Evolutionary conservation across 1,140 invertebrate genomes (phyloP), one percentile per base, ranked within the genome.

Genomic region (Psix sp.): DNA sequence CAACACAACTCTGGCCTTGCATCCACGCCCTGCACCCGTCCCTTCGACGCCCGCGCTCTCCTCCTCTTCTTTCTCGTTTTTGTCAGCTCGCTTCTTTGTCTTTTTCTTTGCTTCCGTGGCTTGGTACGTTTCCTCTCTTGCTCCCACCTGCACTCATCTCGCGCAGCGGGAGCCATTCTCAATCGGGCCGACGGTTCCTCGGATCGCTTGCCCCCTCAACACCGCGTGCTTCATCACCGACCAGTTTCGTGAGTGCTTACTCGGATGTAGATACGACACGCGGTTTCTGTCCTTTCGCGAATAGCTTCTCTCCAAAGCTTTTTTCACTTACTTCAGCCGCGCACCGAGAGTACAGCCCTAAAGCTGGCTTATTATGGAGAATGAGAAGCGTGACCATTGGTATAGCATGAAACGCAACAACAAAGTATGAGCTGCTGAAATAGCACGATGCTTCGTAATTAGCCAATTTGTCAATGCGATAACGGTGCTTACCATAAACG

Each of bases 131-230:
- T 10, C 18, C 24, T n/a, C n/a, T 60, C 54, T 57, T 26, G 48
- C 24, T 63, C 36, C 42, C 36, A 49, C 56, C 42, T 39, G 36
- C 59, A 26, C 74, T 31, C 7, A 5, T 77, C 74, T 59, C 68
- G 68, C 76, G 72, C 77, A 62, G 62, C 74, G 66, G 70, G 68
- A 68, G 71, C 76, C 80, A 76, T 79, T 78, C 77, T 82, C 76
- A 78, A 79, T 80, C 75, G 75, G 46, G 56, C 76, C 76, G 72
- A 67, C 72, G 66, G 46, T 71, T 65, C 54, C 62, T 67, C 60
- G 60, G 60, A 56, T 51, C 39, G 52, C 17, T 38, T 18, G 29
- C 17, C 49, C 65, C 67, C 15, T 0, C n/a, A n/a, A n/a, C n/a
- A n/a, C 16, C 51, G 20, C 18, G 26, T 15, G 29, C 43, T 35